Evolutionary conservation across 2,797 vertebrate species (phyloP).

Genomic region (Atherinosoma microstoma): DNA sequence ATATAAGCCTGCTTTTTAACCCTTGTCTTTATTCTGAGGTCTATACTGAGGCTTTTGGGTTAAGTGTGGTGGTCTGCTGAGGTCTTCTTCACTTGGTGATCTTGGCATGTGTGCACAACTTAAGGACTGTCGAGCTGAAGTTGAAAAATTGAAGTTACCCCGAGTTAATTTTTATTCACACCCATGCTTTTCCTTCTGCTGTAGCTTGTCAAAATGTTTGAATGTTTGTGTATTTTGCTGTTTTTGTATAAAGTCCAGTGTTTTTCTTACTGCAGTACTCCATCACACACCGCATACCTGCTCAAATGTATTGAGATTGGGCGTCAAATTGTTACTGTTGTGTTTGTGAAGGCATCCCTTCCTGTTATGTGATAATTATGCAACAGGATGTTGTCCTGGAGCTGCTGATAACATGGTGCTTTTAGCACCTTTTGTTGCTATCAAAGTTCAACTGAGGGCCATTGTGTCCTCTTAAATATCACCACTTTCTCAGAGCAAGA

Average conservation of each 20-base stretch:
- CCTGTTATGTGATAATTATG: slow-evolving; percentile 43
- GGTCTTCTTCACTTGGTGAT: too few species aligned
- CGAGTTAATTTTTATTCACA: too few species aligned
- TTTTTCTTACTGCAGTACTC: not conserved
- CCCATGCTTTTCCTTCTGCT: too few species aligned
- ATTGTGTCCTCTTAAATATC: not conserved
- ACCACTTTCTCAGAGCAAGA: not conserved
- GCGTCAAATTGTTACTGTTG: slow-evolving; percentile 4
- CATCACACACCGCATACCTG: not conserved
- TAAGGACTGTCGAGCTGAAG: too few species aligned
- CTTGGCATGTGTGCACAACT: too few species aligned
- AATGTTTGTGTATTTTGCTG: too few species aligned
- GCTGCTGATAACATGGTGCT: slow-evolving; percentile 8
- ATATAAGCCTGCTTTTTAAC: too few species aligned
- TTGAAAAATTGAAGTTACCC: too few species aligned
- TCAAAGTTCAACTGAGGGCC: not conserved
- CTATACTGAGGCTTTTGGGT: not conserved
- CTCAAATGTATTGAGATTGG: not conserved
- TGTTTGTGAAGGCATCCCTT: slow-evolving; percentile 24
- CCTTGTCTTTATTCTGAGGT: not conserved
- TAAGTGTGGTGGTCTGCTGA: not conserved
- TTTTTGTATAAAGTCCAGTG: not conserved
- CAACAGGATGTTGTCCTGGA: slow-evolving; percentile 48
- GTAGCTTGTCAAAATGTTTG: too few species aligned
- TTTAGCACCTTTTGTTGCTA: slow-evolving; percentile 10